These are phyloP conservation scores for Cryptoprocta ferox DNA, from an alignment of 2,797 vertebrate genomes.

Conservation along the genomic window DNA sequence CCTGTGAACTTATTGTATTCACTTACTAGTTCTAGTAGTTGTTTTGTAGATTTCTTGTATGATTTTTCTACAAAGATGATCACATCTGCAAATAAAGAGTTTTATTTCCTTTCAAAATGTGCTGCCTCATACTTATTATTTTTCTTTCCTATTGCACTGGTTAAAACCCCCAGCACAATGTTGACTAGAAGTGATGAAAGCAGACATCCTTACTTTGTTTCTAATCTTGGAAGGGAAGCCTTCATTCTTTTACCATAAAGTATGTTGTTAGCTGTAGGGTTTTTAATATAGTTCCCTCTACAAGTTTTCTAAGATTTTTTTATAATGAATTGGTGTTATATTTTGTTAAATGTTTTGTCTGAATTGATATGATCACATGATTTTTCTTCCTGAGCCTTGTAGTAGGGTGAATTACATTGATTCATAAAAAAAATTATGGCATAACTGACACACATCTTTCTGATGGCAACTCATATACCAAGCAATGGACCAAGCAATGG, in stretches of 20 bases:
- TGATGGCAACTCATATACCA: conserved; percentile 12
- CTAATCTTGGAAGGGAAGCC: conserved; percentile 39
- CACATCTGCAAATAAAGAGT: conserved; percentile 37
- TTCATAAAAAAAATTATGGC: background rate
- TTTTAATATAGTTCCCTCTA: conserved; percentile 17
- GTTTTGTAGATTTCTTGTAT: background rate
- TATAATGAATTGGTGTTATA: background rate
- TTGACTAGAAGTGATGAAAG: conserved; percentile 24
- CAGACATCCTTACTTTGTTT: background rate
- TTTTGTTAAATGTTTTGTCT: conserved; percentile 21
- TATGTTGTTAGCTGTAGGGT: background rate
- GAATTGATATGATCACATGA: background rate
- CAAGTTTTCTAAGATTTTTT: background rate
- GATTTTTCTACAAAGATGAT: conserved; percentile 53
- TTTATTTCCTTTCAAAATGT: conserved; percentile 36
- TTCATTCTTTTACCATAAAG: conserved; percentile 11
- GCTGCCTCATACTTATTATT: background rate
- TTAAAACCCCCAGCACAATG: background rate
- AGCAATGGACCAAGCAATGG: background rate
- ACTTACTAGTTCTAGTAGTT: conserved; percentile 24
- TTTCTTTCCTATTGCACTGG: background rate
- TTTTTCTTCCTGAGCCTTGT: conserved; percentile 36
- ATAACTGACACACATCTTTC: background rate
- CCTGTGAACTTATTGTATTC: conserved; percentile 3
- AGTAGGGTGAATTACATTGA: background rate